Evolutionary conservation across 2,113 vertebrate species (phyloP).

Genomic region (Larimichthys crocea): DNA sequence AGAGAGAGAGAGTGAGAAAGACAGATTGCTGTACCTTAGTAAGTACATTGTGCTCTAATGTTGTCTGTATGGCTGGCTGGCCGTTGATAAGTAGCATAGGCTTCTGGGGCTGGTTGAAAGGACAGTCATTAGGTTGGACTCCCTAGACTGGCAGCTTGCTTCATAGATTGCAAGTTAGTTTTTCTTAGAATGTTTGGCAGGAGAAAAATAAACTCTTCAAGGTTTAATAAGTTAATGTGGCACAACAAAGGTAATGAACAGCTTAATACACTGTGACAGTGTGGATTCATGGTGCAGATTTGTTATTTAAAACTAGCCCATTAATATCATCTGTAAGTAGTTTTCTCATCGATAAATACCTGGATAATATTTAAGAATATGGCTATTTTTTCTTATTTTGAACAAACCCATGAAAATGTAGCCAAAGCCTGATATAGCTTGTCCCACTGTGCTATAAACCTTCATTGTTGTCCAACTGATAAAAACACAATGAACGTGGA

Average conservation of each 20-base stretch:
- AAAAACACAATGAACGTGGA: neutral
- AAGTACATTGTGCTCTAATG: conserved; percentile 81
- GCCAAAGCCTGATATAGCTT: neutral
- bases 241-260: conserved; percentile 4
- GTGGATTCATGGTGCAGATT: conserved; percentile 7
- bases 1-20: conserved; percentile 62
- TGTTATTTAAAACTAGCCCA: conserved; percentile 5
- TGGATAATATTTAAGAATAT: neutral
- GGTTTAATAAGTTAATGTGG: conserved; percentile 49
- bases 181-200: conserved; percentile 53
- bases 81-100: conserved; percentile 80
- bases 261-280: neutral
- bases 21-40: conserved; percentile 78
- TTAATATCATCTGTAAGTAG: neutral
- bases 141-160: conserved; percentile 55
- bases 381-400: neutral
- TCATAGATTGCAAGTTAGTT: conserved; percentile 59
- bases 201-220: conserved; percentile 53
- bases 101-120: conserved; percentile 72
- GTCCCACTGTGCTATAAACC: neutral
- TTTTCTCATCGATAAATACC: neutral
- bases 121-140: conserved; percentile 71
- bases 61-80: conserved; percentile 76
- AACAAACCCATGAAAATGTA: neutral
- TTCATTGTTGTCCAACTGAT: neutral